A percentile compares a stretch with the other conserved stretches of the same genome.
Evolutionary conservation across 23 tunicate species (phyloP).

Genomic region (Styela clava): DNA sequence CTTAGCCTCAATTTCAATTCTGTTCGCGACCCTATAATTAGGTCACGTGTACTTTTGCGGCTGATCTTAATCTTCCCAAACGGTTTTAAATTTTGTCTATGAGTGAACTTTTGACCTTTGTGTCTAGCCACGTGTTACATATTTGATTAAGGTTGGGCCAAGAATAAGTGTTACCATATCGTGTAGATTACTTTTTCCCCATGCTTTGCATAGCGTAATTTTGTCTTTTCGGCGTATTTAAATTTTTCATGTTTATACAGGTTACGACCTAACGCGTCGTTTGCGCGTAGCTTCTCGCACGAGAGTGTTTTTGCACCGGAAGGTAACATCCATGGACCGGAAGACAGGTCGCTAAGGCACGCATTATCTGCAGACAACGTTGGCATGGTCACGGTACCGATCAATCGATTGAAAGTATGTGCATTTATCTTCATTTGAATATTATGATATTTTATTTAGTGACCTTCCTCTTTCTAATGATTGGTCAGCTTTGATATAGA

Average conservation of each 20-base stretch:
- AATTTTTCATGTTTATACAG: neutral
- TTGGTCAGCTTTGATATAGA: too few relatives aligned
- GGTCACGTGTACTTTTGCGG: neutral
- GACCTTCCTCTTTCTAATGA: too few relatives aligned
- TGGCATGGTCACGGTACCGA: slow-evolving; percentile 21
- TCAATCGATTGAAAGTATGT: slow-evolving; percentile 5
- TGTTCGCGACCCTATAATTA: neutral
- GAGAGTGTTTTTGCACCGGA: slow-evolving; percentile 21
- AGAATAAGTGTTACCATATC: too few relatives aligned
- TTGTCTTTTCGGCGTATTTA: too few relatives aligned
- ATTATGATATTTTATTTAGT: too few relatives aligned
- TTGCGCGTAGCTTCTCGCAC: slow-evolving; percentile 19
- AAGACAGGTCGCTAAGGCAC: neutral
- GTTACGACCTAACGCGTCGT: neutral
- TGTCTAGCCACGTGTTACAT: neutral
- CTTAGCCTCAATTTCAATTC: neutral
- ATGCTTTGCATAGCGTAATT: too few relatives aligned
- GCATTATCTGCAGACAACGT: slow-evolving; percentile 9
- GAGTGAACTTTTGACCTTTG: neutral
- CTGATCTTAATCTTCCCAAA: neutral
- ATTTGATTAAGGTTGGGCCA: too few relatives aligned
- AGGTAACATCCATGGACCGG: neutral
- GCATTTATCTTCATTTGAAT: too few relatives aligned
- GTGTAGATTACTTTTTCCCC: too few relatives aligned
- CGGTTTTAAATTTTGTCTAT: neutral